Evolutionary conservation across 2,113 vertebrate genomes (phyloP).

Genomic region (Ptyas mucosa): DNA sequence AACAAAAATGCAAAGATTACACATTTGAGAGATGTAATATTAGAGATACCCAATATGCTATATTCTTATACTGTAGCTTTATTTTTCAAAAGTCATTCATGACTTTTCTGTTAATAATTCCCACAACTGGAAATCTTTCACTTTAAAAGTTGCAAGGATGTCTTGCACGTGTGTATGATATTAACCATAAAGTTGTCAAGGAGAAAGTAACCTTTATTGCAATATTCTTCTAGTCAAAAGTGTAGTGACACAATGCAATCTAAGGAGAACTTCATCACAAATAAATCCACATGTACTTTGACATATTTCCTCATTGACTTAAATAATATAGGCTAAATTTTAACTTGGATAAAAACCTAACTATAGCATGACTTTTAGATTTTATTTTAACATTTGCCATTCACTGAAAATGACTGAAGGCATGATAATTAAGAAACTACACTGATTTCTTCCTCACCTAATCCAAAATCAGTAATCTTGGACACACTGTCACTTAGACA

Average conservation of each 20-base stretch:
- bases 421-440: not conserved
- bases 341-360: not conserved
- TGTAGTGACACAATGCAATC: not conserved
- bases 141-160: not conserved
- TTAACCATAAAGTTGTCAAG: not conserved
- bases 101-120: not conserved
- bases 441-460: not conserved
- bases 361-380: not conserved
- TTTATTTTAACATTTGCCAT: slow-evolving; percentile 1
- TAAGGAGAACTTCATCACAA: not conserved
- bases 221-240: not conserved
- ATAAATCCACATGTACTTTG: not conserved
- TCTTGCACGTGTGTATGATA: not conserved
- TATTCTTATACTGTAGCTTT: not conserved
- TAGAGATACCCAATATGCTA: not conserved
- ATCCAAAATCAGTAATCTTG: not conserved
- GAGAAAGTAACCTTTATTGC: not conserved
- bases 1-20: not conserved
- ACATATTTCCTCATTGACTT: not conserved
- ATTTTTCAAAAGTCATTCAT: not conserved
- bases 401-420: not conserved
- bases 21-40: not conserved
- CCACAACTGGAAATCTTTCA: not conserved
- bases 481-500: not conserved
- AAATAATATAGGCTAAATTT: not conserved